Conservation (phyloP, 2,888 invertebrate species). For the Ditula angustiorana region DNA sequence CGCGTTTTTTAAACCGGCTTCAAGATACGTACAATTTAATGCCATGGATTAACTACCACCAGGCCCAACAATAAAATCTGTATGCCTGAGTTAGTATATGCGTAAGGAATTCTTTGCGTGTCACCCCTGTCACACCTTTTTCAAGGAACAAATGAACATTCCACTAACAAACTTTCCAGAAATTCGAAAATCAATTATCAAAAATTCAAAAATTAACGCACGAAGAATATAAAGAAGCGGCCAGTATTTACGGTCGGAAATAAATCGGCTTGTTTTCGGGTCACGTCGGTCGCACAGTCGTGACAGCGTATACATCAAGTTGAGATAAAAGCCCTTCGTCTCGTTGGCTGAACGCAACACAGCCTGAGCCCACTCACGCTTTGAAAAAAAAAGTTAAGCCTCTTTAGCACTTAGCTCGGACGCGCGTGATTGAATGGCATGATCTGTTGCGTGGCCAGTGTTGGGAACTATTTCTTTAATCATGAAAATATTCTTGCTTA, state of each 20-base stretch:
- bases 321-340: constrained; percentile 78
- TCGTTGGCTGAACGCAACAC: constrained; percentile 50
- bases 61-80: too few relatives aligned
- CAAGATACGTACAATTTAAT: background rate
- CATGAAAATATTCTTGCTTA: background rate
- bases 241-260: constrained; percentile 54
- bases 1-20: too few relatives aligned
- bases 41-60: too few relatives aligned
- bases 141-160: constrained; percentile 9
- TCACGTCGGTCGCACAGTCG: constrained; percentile 76
- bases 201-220: constrained; percentile 22
- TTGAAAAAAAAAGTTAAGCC: constrained; percentile 51
- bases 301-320: constrained; percentile 79
- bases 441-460: constrained; percentile 42
- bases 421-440: constrained; percentile 57
- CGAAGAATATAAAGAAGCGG: constrained; percentile 38
- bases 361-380: constrained; percentile 64
- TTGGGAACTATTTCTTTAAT: constrained; percentile 34
- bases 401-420: constrained; percentile 64
- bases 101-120: too few relatives aligned
- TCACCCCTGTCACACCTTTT: background rate
- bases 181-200: constrained; percentile 28
- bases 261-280: constrained; percentile 76
- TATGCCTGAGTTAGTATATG: too few relatives aligned
- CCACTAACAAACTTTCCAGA: background rate